Evolutionary conservation across 2,888 invertebrate species (phyloP), one percentile per base, ranked within the genome.

Genomic region (Choristoneura rosaceana): DNA sequence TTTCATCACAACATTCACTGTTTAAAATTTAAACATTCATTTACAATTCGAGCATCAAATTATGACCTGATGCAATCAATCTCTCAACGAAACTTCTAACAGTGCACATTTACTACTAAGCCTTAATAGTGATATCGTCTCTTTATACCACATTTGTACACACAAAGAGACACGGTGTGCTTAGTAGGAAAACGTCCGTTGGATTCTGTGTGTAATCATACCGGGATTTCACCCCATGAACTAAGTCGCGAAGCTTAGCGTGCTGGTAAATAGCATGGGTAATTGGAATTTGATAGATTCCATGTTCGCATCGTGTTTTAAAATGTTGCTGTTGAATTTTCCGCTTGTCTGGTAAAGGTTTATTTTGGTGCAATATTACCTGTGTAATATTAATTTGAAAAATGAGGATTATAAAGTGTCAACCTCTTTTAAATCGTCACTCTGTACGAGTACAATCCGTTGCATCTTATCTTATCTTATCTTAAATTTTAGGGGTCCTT

Each of bases 221-320:
- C 47, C 15, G 34, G 68, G 59, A 68, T 68, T 58, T 47, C 63
- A n/a, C 63, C 33, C 45, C 15, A 47, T 47, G 45, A 63, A 63
- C 33, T 63, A 63, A 63, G 63, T 38, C 17, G 15, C 50, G 62
- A 52, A 47, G 43, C 60, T 62, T 50, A 63, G 61, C 69, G 69
- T 41, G 60, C 61, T 43, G 61, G 69, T 69, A 69, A 62, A 69
- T 62, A 69, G 61, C 52, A 10, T 15, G 64, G 38, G 52, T 65
- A 65, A 65, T 65, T 68, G 69, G 52, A 61, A 62, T 69, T 50
- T 25, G 61, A 69, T 69, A 60, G 14, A 52, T 69, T 61, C 52
- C 62, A 62, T 25, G 61, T 52, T 52, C 47, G 41, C 69, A 33
- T 68, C 41, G 58, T 47, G 7, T 43, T 45, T 60, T 68, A 60